Evolutionary conservation across 2,888 invertebrate genomes (phyloP).

Genomic region (Cryptophagus acutangulus): DNA sequence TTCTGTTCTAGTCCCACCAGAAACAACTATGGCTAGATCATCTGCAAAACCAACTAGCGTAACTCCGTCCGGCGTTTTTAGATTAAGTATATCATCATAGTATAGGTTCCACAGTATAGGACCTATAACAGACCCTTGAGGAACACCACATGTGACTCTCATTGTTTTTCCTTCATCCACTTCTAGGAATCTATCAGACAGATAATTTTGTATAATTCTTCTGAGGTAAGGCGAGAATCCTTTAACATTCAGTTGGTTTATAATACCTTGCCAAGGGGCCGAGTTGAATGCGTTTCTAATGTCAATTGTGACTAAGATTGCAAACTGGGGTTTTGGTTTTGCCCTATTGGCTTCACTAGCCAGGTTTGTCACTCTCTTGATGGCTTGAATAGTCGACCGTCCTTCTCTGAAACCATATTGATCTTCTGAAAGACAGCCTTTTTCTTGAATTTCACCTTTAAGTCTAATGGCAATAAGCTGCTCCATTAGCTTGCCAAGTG

Average conservation of each 20-base stretch:
- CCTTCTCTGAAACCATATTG: constrained; percentile 28
- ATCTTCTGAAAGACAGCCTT: constrained; percentile 6
- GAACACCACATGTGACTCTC: too few relatives aligned
- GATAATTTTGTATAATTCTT: constrained; percentile 8
- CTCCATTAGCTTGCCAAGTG: too few relatives aligned
- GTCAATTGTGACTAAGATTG: constrained; percentile 11
- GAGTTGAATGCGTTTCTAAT: constrained; percentile 18
- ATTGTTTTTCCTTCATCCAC: background rate
- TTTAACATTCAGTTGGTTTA: constrained; percentile 3
- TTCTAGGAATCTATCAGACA: constrained; percentile 3
- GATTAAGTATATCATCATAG: too few relatives aligned
- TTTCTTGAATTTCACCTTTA: too few relatives aligned
- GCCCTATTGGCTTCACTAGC: background rate
- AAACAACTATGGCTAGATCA: background rate
- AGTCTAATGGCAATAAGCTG: too few relatives aligned
- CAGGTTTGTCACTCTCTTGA: constrained; percentile 3
- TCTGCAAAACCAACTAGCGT: too few relatives aligned
- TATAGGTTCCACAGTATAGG: too few relatives aligned
- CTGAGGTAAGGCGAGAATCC: constrained; percentile 9
- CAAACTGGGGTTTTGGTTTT: background rate
- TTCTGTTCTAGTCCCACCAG: background rate
- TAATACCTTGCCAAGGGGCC: constrained; percentile 14
- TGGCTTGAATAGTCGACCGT: constrained; percentile 16
- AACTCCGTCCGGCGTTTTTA: too few relatives aligned
- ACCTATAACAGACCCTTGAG: too few relatives aligned